Base-by-base conservation (phyloP, 2,888 invertebrate genomes). In the Cosmia pyralina region DNA sequence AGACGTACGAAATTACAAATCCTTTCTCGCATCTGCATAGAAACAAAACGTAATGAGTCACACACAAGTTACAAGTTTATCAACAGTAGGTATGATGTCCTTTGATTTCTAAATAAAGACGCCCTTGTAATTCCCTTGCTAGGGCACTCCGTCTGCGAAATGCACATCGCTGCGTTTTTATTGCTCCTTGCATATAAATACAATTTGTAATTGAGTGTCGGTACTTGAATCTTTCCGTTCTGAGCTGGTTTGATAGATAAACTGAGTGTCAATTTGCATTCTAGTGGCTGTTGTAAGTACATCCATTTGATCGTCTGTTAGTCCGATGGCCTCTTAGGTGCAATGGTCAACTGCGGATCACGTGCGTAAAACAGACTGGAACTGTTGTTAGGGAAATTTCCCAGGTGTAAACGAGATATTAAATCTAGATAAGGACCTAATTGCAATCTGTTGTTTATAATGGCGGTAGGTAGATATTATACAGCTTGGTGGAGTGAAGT, bases 51-150 rank as follows among this genome's bases (percentile, higher is more conserved):
- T 58, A 52, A 71, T 69, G 81, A 78, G 59, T 75, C 79, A 75
- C 50, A 46, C 79, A 75, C 46, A n/a, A 38, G n/a, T 41, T 41
- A 53, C 78, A 58, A 52, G 59, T 68, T 69, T 70, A 78, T 74
- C 57, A 81, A 68, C 65, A 72, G 69, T 28, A 28, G 28, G 28
- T 69, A 41, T 71, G 69, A 57, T 75, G 79, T 82, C 82, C 79
- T 82, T 71, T 75, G 7, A 19, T 57, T 55, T 78, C 74, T 81
- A 82, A 67, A 79, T 75, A 72, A 79, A 82, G 81, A 75, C 57
- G 81, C 63, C 82, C 81, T 82, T 81, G 81, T 79, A 57, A 55
- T 59, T 81, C 82, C 82, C 71, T 79, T 79, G 75, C 63, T 82
- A 70, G 50, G 66, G 58, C 70, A 67, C 59, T 65, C 44, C 11